Base-by-base conservation (phyloP, 2,797 vertebrate genomes). In the Antrozous pallidus region DNA sequence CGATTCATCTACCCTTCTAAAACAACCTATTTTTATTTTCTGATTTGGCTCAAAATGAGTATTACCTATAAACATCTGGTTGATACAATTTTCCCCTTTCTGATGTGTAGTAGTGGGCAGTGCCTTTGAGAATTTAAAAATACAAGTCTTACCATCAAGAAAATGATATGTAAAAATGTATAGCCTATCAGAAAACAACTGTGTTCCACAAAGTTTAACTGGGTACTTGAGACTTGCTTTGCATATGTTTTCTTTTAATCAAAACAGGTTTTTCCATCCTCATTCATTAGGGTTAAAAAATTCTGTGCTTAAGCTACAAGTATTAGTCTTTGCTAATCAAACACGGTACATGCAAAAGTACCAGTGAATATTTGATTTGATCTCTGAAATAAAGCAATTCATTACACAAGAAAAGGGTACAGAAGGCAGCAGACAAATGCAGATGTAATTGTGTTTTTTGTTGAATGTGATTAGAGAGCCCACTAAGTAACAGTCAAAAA, bases 401-500 rank as follows among this genome's bases (percentile, higher is more conserved):
- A 97, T 98, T 97, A 97, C 95, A 96, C 79, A 97, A 98, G 96
- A 88, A 97, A 98, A 97, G 92, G 91, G 96, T 17, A 97, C 92
- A 97, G 94, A 95, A 98, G 93, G 97, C 95, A 97, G 96, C 94
- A 97, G 93, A 98, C 97, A 98, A 98, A 98, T 97, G 97, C 97
- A 98, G 96, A 98, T 97, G 97, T 97, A 98, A 98, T 97, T 98
- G 97, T 97, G 95, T 97, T 97, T 88, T 97, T 97, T 98, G 97
- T 96, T 97, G 97, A 94, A 98, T 96, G 90, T 96, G 97, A 98
- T 98, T 97, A 98, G 96, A 96, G 97, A 98, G 96, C 96, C 96
- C 97, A 98, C 96, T 97, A 97, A 98, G 96, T 97, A 98, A 98
- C 96, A 98, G 96, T 98, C 97, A 97, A 98, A 97, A 98, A 97